These are phyloP conservation scores for Epizoanthus illoricatus DNA, from an alignment of 92 coral and sea anemone species.

Conservation along the genomic window DNA sequence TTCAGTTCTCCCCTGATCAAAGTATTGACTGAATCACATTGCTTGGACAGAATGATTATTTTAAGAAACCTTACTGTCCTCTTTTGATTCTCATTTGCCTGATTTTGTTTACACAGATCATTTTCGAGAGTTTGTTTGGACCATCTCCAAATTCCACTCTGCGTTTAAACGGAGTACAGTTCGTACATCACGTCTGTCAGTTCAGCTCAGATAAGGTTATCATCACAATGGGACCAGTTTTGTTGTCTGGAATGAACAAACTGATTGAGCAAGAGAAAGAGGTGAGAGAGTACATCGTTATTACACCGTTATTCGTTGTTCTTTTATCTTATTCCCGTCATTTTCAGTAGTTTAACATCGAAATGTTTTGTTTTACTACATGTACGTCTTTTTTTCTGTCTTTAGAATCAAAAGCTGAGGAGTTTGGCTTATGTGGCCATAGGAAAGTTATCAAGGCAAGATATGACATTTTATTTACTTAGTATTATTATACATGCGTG, in stretches of 20 bases:
- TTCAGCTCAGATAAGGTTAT: conserved; percentile 95
- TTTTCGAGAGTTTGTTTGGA: conserved; percentile 87
- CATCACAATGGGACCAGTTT: conserved; percentile 72
- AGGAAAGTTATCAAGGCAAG: conserved; percentile 90
- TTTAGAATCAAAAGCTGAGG: conserved; percentile 72
- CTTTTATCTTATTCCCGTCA: not conserved
- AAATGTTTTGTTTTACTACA: not conserved
- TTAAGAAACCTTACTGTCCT: too few relatives aligned
- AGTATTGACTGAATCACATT: too few relatives aligned
- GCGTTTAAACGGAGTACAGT: conserved; percentile 83
- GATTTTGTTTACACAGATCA: conserved; percentile 40
- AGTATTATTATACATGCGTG: too few relatives aligned
- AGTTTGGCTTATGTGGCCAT: conserved; percentile 87
- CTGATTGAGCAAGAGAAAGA: conserved; percentile 78
- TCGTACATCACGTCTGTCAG: conserved; percentile 92
- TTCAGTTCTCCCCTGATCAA: too few relatives aligned
- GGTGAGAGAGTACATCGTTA: conserved; percentile 35
- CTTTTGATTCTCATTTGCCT: not conserved
- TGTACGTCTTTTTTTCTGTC: conserved; percentile 5
- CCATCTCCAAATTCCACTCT: conserved; percentile 69
- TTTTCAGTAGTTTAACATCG: not conserved
- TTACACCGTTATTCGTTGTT: too few relatives aligned
- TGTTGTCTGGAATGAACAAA: conserved; percentile 85
- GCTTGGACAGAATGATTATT: too few relatives aligned
- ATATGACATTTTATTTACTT: not conserved